Conservation (phyloP, 2,113 vertebrate genomes). For the Plecturocebus donacophilus region DNA sequence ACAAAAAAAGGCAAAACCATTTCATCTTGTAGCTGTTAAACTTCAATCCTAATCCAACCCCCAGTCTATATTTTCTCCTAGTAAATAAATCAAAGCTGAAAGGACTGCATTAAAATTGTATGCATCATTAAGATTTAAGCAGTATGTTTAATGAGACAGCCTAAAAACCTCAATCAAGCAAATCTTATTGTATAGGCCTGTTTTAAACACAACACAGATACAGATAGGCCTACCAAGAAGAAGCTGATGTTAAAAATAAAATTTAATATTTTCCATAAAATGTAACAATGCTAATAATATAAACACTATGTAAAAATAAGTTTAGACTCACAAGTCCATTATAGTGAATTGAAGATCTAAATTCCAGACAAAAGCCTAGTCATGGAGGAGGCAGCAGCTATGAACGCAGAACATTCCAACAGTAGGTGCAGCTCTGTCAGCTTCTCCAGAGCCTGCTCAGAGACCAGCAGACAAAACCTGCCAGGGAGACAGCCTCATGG, state of each 20-base stretch:
- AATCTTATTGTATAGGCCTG: background rate
- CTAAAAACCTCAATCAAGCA: background rate
- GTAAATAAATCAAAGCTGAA: background rate
- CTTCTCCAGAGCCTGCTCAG: background rate
- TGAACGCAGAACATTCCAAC: background rate
- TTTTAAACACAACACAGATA: background rate
- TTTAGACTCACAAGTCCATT: background rate
- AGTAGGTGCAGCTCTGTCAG: background rate
- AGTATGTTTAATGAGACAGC: background rate
- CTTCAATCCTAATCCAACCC: background rate
- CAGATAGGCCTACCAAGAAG: background rate
- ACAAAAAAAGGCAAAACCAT: background rate
- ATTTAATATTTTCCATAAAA: background rate
- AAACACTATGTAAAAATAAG: background rate
- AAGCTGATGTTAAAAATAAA: background rate
- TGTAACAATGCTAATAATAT: background rate
- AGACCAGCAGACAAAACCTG: background rate
- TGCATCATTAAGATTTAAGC: background rate
- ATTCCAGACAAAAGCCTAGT: background rate
- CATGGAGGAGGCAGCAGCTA: background rate
- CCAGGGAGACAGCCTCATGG: background rate
- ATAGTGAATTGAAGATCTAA: background rate
- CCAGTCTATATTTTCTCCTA: background rate
- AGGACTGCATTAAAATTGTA: background rate
- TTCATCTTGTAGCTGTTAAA: background rate